phyloP scores from a whole-genome alignment of 1,140 invertebrate species.

The Holcopasites calliopsidis region DNA sequence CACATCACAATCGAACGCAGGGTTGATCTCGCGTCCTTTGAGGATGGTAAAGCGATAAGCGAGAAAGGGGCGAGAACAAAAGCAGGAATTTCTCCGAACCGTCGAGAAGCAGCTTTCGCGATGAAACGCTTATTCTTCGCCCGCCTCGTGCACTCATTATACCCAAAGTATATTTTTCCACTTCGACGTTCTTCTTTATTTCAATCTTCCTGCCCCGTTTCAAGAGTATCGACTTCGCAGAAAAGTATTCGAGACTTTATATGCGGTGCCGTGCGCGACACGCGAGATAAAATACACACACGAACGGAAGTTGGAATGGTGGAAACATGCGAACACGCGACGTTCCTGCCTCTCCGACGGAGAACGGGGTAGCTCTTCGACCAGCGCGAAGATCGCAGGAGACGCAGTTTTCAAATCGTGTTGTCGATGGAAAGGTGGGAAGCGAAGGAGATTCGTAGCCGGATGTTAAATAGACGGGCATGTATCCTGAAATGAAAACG shows the following conservation, averaged over 20 bases:
- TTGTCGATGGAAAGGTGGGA: not conserved
- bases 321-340: not conserved
- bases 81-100: slow-evolving; percentile 22
- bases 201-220: not conserved
- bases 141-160: not conserved
- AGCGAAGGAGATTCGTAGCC: not conserved
- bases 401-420: no score
- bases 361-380: no score
- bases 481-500: slow-evolving; percentile 6
- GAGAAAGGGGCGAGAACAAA: slow-evolving; percentile 8
- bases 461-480: slow-evolving; percentile 4
- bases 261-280: not conserved
- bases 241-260: no score
- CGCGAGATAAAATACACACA: not conserved
- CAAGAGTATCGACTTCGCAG: not conserved
- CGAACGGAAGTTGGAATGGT: not conserved
- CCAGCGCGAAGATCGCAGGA: not conserved
- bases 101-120: not conserved
- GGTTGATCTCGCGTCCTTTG: not conserved
- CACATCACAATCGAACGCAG: slow-evolving; percentile 3
- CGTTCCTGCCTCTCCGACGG: not conserved
- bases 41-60: not conserved
- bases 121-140: not conserved
- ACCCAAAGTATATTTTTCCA: not conserved
- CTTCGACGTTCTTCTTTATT: not conserved